Conservation (phyloP, 2,797 vertebrate species). For the Acanthurus tractus region DNA sequence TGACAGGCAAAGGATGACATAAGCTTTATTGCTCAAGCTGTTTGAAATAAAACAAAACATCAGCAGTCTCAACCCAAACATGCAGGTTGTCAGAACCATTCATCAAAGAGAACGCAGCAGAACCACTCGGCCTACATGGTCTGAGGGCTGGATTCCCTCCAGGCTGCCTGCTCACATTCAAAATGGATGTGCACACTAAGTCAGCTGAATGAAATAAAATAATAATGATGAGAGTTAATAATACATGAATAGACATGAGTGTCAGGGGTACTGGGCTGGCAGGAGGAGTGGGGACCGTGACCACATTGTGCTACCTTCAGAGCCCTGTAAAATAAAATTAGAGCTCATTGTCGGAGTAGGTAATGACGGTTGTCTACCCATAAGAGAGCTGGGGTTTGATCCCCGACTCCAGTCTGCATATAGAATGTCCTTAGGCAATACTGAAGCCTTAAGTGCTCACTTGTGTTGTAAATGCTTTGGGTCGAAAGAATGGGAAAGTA, state of each 20-base stretch:
- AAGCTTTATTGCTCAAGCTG: no score
- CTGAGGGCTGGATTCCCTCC: not conserved
- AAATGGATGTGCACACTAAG: conserved; percentile 56
- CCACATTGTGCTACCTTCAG: conserved; percentile 3
- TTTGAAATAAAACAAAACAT: not conserved
- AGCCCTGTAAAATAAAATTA: conserved; percentile 6
- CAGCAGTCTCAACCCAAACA: not conserved
- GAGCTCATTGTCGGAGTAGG: not conserved
- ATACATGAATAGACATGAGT: conserved; percentile 59
- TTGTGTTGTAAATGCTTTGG: no score
- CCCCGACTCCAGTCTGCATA: no score
- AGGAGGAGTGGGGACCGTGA: conserved; percentile 14
- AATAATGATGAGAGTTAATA: conserved; percentile 68
- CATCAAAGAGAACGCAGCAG: conserved; percentile 34
- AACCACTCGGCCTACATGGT: not conserved
- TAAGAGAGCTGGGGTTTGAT: no score
- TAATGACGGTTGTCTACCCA: no score
- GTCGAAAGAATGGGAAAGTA: no score
- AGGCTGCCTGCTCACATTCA: conserved; percentile 38
- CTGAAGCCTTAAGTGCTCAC: no score
- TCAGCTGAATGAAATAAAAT: conserved; percentile 62
- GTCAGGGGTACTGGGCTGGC: conserved; percentile 6
- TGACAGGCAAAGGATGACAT: not conserved
- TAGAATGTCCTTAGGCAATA: no score
- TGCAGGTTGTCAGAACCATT: not conserved